phyloP scores from a whole-genome alignment of 2,797 vertebrate genomes.

The Bradypus variegatus region DNA sequence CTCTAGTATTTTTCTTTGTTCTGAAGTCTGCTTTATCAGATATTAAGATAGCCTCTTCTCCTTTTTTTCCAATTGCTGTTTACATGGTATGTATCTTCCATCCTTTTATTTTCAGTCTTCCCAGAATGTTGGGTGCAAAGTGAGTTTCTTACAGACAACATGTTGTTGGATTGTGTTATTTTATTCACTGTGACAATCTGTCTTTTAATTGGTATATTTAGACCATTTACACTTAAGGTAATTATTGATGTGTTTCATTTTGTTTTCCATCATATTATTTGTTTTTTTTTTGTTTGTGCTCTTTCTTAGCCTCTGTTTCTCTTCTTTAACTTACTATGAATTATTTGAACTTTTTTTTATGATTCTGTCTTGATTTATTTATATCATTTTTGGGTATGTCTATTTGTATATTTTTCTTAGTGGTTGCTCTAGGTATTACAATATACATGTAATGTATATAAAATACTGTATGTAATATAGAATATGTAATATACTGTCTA shows the following conservation, averaged over 20 bases:
- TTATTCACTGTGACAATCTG: not conserved
- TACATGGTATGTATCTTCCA: not conserved
- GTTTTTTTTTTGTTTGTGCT: not conserved
- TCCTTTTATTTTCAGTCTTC: not conserved
- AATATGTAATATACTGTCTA: too few relatives aligned
- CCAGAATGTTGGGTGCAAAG: not conserved
- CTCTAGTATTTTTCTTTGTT: not conserved
- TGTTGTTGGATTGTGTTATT: not conserved
- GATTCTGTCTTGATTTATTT: not conserved
- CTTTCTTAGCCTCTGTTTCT: constrained; percentile 14
- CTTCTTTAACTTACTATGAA: not conserved
- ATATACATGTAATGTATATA: not conserved
- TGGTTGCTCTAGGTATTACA: not conserved
- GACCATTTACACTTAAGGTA: not conserved
- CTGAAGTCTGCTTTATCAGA: not conserved
- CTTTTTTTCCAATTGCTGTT: not conserved
- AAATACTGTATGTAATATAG: too few relatives aligned
- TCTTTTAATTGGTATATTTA: not conserved
- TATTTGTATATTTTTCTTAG: not conserved
- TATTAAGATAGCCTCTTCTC: not conserved
- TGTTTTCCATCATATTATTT: not conserved
- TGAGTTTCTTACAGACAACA: not conserved
- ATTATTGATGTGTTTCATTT: not conserved
- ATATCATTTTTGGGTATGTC: not conserved
- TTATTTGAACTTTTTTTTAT: not conserved